Evolutionary conservation across 2,888 invertebrate genomes (phyloP).

Genomic region (Polyommatus iphigenia): DNA sequence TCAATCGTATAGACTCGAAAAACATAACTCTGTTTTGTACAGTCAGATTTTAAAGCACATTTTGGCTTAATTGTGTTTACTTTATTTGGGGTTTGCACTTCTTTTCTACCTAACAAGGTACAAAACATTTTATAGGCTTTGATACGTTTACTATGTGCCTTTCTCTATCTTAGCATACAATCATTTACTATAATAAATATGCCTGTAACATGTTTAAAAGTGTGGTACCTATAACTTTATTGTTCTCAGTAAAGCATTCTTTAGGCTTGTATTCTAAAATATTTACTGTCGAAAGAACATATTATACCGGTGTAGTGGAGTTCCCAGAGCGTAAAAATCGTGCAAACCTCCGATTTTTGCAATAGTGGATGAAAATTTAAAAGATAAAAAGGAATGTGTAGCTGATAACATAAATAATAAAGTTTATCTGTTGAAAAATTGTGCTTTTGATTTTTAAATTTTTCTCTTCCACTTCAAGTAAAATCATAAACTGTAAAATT

Average conservation of each 20-base stretch:
- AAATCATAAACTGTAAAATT: no score
- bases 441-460: no score
- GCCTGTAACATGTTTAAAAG: not conserved
- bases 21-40: not conserved
- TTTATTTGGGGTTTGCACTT: not conserved
- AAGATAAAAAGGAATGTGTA: no score
- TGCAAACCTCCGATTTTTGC: no score
- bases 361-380: no score
- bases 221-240: not conserved
- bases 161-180: conserved; percentile 33
- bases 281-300: not conserved
- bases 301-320: not conserved
- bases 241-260: not conserved
- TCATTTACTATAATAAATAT: no score
- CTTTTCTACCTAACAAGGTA: not conserved
- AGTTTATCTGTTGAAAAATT: no score
- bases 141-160: conserved; percentile 41
- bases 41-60: not conserved
- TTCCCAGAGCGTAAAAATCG: no score
- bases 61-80: not conserved
- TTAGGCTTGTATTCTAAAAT: not conserved
- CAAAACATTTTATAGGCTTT: conserved; percentile 34
- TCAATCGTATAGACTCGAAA: no score
- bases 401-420: no score
- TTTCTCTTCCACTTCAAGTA: no score